Base-by-base conservation (phyloP, 2,797 vertebrate species). In the Acanthurus tractus region DNA sequence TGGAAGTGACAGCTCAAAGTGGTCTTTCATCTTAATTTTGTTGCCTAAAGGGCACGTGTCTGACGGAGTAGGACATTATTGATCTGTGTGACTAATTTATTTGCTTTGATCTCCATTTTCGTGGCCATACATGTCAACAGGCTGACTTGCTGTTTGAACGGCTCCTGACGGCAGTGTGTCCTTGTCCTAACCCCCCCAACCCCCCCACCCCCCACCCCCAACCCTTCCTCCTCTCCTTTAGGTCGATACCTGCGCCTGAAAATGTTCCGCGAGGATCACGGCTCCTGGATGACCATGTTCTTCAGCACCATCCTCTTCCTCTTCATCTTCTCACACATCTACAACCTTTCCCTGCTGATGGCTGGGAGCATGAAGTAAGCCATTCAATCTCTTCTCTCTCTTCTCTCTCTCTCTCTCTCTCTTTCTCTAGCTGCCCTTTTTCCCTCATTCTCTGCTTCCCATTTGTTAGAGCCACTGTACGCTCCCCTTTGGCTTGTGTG, bases 261-360 rank as follows among this genome's bases (percentile, higher is more conserved):
- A 93, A 97, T 99, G 97, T 99, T 99, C 92, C 96, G 97, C 45
- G 97, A 98, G 86, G 98, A 99, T 86, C 98, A 99, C 1, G 98
- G 98, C 63, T 99, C 98, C 36, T 99, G 98, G 98, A 99, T 99
- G 98, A 98, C 97, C 0, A 99, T 99, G 98, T 98, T 99, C 94
- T 99, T 99, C 96, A 98, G 96, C 94, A 96, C 96, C 66, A 98
- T 99, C 90, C 97, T 99, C 91, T 97, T 97, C 89, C 97, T 99
- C 88, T 99, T 99, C 95, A 96, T 99, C 92, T 99, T 99, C 95
- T 99, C 98, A 79, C 96, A 99, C 86, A 96, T 99, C 88, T 99
- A 99, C 93, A 99, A 99, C 92, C 95, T 97, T 38, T 92, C 96
- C 84, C 96, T 99, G 87, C 95, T 98, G 81, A 97, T 98, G 95